A percentile compares a stretch with the other conserved stretches of the same genome.
phyloP scores from a whole-genome alignment of 2,888 invertebrate genomes.

The Antheraea yamamai region DNA sequence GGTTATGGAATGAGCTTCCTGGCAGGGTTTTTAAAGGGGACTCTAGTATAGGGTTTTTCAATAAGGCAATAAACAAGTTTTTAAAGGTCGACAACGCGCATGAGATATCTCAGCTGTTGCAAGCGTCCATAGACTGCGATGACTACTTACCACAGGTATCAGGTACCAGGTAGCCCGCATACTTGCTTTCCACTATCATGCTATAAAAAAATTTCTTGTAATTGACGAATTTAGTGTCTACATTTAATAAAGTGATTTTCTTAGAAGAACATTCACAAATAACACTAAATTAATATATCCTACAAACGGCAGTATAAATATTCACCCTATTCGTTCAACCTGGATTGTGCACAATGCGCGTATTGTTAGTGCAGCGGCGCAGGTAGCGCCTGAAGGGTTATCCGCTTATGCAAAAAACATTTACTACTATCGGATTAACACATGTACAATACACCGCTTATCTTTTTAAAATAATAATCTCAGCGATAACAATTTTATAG shows the following conservation, averaged over 20 bases:
- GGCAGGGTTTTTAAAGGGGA: too few relatives aligned
- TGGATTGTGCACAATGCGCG: conserved; percentile 58
- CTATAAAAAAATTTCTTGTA: neutral
- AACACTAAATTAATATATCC: conserved; percentile 38
- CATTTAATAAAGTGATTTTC: neutral
- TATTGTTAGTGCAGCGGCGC: conserved; percentile 55
- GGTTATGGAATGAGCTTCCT: too few relatives aligned
- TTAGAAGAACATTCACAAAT: neutral
- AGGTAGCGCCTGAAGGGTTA: conserved; percentile 78
- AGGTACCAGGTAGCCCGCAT: too few relatives aligned
- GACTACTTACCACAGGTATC: too few relatives aligned
- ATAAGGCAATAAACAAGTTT: too few relatives aligned
- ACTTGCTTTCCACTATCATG: too few relatives aligned
- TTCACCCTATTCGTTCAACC: conserved; percentile 63
- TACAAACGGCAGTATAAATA: conserved; percentile 29
- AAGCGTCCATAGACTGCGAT: too few relatives aligned
- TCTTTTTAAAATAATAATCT: conserved; percentile 57
- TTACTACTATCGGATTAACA: conserved; percentile 77
- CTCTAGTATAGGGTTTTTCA: too few relatives aligned
- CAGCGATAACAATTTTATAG: conserved; percentile 47
- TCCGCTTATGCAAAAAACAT: conserved; percentile 78
- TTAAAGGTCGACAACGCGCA: too few relatives aligned
- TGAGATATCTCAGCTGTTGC: too few relatives aligned
- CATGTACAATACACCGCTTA: conserved; percentile 62
- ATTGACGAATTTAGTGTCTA: neutral